Base-by-base conservation (phyloP, 2,888 invertebrate genomes). In the Metopia argyrocephala region DNA sequence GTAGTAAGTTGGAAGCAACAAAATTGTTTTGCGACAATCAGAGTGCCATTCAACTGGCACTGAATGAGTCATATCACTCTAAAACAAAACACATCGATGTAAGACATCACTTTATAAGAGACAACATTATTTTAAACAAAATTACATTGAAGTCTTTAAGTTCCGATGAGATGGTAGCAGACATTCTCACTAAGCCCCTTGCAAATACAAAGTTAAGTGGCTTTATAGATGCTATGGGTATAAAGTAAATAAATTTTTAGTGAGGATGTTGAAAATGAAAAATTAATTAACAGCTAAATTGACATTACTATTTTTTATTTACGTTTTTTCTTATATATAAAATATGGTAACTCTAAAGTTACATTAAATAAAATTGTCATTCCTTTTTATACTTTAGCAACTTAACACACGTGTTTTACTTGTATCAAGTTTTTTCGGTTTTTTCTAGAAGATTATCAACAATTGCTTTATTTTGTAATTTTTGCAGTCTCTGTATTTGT, bases 191-290 rank as follows among this genome's bases (percentile, higher is more conserved):
- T 5, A 48, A 48, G n/a, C 48, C 48, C 6, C 48, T 48, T 4
- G n/a, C n/a, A 2, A 48, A 18, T 18, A n/a, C 5, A 5, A n/a
- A 48, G 48, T 0, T 4, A 6, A 48, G n/a, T 5, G 48, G 0
- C 18, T 48, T 48, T 48, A 48, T 48, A 15, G 6, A 4, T 18
- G 18, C 5, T 15, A 18, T 48, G 18, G 38, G 38, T 38, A 15
- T 38, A 5, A 1, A 38, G 38, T 38, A 15, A 38, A 56, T 68
- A 45, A 68, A 45, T 68, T 68, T 68, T 68, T 50, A 23, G 52
- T 54, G 66, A 54, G 52, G 38, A 66, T 66, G 66, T 68, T 66
- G 31, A 15, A 65, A 65, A 52, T 65, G 28, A 50, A 52, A 65
- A 65, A 64, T 64, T 48, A 27, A 27, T 64, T 48, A 27, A 18